A percentile compares a stretch with the other conserved stretches of the same genome.
phyloP scores from a whole-genome alignment of 1,140 invertebrate genomes.

The Caerostris extrusa region DNA sequence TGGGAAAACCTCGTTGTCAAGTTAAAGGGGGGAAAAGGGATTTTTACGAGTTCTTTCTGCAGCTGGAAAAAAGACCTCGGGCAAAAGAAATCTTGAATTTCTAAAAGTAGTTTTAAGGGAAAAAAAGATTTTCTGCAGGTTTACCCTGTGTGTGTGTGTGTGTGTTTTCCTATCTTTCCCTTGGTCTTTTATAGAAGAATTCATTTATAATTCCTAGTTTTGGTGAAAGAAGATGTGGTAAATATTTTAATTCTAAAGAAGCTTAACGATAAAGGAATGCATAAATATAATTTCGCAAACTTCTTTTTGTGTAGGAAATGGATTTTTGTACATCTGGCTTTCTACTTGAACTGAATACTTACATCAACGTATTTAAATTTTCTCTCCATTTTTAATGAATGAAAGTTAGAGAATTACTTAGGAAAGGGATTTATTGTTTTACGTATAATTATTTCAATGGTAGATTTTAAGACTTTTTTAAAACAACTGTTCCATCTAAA shows the following conservation, averaged over 20 bases:
- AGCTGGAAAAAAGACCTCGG: background rate
- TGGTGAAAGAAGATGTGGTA: background rate
- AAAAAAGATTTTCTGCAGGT: background rate
- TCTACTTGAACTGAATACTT: too few relatives aligned
- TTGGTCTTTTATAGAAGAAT: background rate
- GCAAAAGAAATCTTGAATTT: conserved; percentile 5
- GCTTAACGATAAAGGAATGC: background rate
- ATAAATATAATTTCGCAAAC: background rate
- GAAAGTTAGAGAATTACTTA: too few relatives aligned
- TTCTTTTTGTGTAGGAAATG: background rate
- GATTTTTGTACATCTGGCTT: background rate
- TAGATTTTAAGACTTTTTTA: too few relatives aligned
- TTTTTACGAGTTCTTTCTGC: conserved; percentile 58
- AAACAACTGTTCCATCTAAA: too few relatives aligned
- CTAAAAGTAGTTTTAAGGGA: conserved; percentile 26
- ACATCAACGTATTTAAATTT: too few relatives aligned
- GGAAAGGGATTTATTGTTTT: too few relatives aligned
- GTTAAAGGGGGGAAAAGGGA: conserved; percentile 37
- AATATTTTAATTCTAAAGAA: conserved; percentile 6
- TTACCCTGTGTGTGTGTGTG: background rate
- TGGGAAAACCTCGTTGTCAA: conserved; percentile 39
- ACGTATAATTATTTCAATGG: too few relatives aligned
- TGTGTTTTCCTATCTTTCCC: background rate
- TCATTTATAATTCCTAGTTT: conserved; percentile 24
- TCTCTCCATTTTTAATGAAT: too few relatives aligned